Conservation (phyloP, 2,113 vertebrate genomes). For the Alethe castanea region DNA sequence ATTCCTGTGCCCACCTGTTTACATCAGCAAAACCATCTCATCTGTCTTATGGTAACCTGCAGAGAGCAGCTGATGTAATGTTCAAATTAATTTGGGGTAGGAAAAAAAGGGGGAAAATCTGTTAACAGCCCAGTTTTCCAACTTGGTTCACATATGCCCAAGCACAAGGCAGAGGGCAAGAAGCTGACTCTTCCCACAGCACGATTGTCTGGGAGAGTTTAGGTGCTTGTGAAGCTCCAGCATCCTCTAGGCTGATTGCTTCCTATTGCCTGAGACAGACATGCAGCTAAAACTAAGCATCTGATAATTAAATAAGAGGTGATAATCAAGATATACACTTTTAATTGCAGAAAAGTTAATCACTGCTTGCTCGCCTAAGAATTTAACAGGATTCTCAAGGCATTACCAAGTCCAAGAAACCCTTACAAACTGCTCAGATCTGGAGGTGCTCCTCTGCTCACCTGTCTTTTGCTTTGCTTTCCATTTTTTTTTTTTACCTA, state of each 20-base stretch:
- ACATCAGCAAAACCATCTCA: not conserved
- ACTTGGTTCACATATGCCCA: not conserved
- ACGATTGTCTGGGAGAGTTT: not conserved
- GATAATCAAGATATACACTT: not conserved
- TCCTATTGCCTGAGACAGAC: not conserved
- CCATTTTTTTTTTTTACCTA: not conserved
- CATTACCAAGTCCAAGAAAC: not conserved
- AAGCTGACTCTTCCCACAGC: not conserved
- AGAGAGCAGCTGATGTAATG: not conserved
- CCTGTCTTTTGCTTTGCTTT: not conserved
- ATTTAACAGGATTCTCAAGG: not conserved
- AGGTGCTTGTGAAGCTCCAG: not conserved
- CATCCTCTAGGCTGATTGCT: not conserved
- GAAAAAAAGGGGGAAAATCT: fast-evolving
- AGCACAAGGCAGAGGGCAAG: not conserved
- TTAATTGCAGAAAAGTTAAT: not conserved
- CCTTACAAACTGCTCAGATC: not conserved
- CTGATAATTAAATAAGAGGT: slow-evolving; percentile 8
- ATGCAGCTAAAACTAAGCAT: not conserved
- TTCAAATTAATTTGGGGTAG: not conserved
- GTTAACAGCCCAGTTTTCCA: not conserved
- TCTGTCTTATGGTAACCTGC: not conserved
- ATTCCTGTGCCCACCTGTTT: not conserved
- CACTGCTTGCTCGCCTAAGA: not conserved
- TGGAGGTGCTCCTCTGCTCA: not conserved